phyloP scores from a whole-genome alignment of 2,888 invertebrate genomes.

The Tetranychus piercei region DNA sequence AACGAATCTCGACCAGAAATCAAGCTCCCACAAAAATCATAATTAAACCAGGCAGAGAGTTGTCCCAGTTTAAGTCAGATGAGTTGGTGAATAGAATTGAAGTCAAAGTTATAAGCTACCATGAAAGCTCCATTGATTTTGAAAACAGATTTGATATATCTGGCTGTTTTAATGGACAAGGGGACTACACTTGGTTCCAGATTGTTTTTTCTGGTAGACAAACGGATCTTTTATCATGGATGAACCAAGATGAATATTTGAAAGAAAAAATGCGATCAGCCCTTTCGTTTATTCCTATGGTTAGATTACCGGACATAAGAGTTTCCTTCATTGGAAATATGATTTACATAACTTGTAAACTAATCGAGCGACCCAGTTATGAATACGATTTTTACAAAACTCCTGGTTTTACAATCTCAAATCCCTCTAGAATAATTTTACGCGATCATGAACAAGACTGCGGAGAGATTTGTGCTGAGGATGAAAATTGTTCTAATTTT shows the following conservation, averaged over 20 bases:
- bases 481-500: not conserved
- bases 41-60: not conserved
- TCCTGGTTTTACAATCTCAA: not conserved
- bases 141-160: not conserved
- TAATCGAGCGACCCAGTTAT: not conserved
- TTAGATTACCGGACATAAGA: not conserved
- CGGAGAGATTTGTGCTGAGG: not conserved
- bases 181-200: not conserved
- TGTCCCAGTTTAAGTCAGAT: not conserved
- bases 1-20: not conserved
- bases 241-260: not conserved
- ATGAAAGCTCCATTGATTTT: not conserved
- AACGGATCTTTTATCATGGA: not conserved
- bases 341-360: not conserved
- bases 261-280: not conserved
- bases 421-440: not conserved
- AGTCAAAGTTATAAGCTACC: not conserved
- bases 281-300: not conserved
- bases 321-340: not conserved
- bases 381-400: not conserved
- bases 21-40: not conserved
- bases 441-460: not conserved
- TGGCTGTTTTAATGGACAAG: not conserved
- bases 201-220: not conserved
- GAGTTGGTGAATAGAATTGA: not conserved